Base-by-base conservation (phyloP, 1,140 invertebrate species). In the Cotesia glomerata region DNA sequence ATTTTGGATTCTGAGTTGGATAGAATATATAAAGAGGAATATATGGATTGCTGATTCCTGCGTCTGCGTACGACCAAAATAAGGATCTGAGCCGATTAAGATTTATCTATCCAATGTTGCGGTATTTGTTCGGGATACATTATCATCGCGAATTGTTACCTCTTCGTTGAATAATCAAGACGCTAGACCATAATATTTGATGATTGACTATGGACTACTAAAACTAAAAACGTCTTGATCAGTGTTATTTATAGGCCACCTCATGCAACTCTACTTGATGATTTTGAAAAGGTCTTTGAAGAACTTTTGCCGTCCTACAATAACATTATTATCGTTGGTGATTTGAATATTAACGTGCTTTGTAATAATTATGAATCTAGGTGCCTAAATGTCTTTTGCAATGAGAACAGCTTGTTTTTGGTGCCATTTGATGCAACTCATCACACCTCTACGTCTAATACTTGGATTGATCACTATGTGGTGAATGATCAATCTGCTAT, bases 201-300 rank as follows among this genome's bases (percentile, higher is more conserved):
- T 63, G 1, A 16, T 18, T 16, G 16, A 63, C 1, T 63, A 14
- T 63, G 34, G 61, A 1, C 32, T 13, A 26, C 7, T 5, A 13
- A 3, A 9, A 39, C 11, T 11, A 26, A 35, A 3, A 66, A 62
- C 9, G 39, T 73, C 3, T 67, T 73, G 8, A 9, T 73, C n/a
- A 56, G 13, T 3, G 72, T 73, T 26, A 54, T 73, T 8, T 73
- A 73, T 62, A 64, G 71, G 5, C 32, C 71, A 36, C 64, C 71
- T 34, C 11, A 62, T 14, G 18, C 35, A 49, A 36, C 16, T n/a
- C 39, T 61, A 45, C 45, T 67, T 4, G 8, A 52, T 51, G 5
- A 56, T 9, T 59, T 66, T 66, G 63, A 64, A 13, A n/a, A 36
- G 2, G 63, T 66, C 1, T 13, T 72, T 9, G 32, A 5, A 5